Evolutionary conservation across 92 coral and sea anemone genomes (phyloP).

Genomic region (Anthopleura xanthogrammica): DNA sequence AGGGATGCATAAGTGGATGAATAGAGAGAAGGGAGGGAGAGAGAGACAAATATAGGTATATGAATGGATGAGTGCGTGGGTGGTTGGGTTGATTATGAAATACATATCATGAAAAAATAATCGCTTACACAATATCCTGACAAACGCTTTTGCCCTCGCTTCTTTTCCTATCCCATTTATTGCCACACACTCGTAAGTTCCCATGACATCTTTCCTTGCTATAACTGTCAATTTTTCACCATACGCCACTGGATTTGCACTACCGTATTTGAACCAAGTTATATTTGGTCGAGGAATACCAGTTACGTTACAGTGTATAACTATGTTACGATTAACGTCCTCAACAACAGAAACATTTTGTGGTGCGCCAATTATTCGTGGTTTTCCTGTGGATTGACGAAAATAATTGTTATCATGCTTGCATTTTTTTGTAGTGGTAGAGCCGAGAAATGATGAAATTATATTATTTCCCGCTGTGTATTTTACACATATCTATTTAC

Average conservation of each 20-base stretch:
- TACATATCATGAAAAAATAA: neutral
- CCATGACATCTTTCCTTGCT: conserved; percentile 30
- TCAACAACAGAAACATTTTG: conserved; percentile 36
- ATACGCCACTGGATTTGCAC: conserved; percentile 6
- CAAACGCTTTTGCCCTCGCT: conserved; percentile 22
- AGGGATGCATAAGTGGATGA: too few relatives aligned
- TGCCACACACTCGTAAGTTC: conserved; percentile 66
- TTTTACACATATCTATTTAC: too few relatives aligned
- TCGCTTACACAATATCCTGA: conserved; percentile 64
- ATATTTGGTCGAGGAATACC: conserved; percentile 54
- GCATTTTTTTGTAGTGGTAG: too few relatives aligned
- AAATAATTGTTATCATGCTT: too few relatives aligned
- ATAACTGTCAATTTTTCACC: neutral
- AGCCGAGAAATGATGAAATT: too few relatives aligned
- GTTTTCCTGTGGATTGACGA: conserved; percentile 22
- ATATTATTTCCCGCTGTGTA: too few relatives aligned
- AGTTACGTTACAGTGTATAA: conserved; percentile 63
- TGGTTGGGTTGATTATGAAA: neutral
- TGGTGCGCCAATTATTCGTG: conserved; percentile 42
- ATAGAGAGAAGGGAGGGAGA: too few relatives aligned
- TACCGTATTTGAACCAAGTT: conserved; percentile 32
- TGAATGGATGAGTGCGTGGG: neutral
- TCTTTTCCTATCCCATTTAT: conserved; percentile 68
- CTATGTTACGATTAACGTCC: conserved; percentile 25
- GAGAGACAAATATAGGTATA: too few relatives aligned